phyloP scores from a whole-genome alignment of 92 coral and sea anemone species.

The Heteractis magnifica region DNA sequence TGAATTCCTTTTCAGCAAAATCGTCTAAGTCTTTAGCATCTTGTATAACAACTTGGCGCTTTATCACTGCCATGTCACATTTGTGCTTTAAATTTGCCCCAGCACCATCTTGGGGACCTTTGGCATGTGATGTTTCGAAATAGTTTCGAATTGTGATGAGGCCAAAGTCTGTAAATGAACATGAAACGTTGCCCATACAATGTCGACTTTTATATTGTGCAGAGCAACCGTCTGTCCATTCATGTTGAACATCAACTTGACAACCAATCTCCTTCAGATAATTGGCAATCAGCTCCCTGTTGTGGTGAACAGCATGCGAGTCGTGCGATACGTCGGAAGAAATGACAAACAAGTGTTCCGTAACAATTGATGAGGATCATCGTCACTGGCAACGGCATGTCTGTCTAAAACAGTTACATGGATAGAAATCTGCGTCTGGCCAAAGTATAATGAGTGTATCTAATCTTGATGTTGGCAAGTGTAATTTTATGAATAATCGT shows the following conservation, averaged over 20 bases:
- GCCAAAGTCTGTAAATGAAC: slow-evolving; percentile 44
- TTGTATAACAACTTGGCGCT: slow-evolving; percentile 31
- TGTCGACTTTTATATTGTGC: slow-evolving; percentile 55
- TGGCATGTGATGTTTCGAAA: slow-evolving; percentile 22
- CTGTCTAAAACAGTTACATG: neutral
- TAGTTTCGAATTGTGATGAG: slow-evolving; percentile 44
- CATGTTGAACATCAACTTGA: slow-evolving; percentile 35
- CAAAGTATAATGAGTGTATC: slow-evolving; percentile 33
- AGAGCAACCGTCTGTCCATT: slow-evolving; percentile 62
- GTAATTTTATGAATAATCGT: slow-evolving; percentile 44
- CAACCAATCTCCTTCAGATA: slow-evolving; percentile 29
- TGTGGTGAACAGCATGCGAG: slow-evolving; percentile 32
- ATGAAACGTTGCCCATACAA: slow-evolving; percentile 55
- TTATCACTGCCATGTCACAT: slow-evolving; percentile 46
- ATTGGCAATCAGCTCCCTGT: slow-evolving; percentile 22
- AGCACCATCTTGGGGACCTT: neutral
- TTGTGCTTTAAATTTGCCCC: too few species aligned
- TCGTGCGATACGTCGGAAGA: slow-evolving; percentile 37
- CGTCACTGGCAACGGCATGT: neutral
- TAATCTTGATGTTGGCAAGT: slow-evolving; percentile 37
- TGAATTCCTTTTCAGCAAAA: slow-evolving; percentile 33
- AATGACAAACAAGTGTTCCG: slow-evolving; percentile 40
- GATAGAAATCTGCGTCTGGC: slow-evolving; percentile 44
- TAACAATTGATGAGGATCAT: slow-evolving; percentile 21
- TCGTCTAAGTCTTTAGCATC: slow-evolving; percentile 31